These are phyloP conservation scores for Peromyscus leucopus DNA, from an alignment of 2,113 vertebrate genomes.

Conservation along the genomic window DNA sequence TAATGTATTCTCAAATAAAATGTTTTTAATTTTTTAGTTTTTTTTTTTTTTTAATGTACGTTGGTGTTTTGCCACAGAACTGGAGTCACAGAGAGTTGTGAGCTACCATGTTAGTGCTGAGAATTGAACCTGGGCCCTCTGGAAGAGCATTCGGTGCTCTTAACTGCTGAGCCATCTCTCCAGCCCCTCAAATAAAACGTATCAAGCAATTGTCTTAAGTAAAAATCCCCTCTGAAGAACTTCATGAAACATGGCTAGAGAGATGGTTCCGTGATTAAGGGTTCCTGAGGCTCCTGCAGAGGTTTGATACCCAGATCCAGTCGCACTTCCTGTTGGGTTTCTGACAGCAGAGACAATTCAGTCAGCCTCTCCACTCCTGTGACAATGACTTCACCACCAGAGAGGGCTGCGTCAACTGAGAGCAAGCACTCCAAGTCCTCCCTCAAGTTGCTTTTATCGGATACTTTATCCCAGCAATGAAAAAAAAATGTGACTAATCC, in stretches of 20 bases:
- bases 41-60: no score
- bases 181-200: background rate
- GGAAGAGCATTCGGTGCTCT: no score
- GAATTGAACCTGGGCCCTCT: no score
- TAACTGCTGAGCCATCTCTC: no score
- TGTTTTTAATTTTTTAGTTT: background rate
- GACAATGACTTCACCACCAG: no score
- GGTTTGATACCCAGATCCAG: background rate
- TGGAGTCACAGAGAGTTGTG: no score
- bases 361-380: background rate
- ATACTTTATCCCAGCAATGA: background rate
- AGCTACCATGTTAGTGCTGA: no score
- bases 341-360: background rate
- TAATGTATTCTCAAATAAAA: conserved; percentile 9
- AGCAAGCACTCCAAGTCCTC: background rate
- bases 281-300: background rate
- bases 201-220: background rate
- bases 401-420: background rate
- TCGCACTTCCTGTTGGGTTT: background rate
- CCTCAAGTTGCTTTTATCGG: background rate
- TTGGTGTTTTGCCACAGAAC: no score
- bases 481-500: background rate
- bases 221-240: conserved; percentile 35
- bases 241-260: background rate
- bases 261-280: background rate